phyloP scores from a whole-genome alignment of 2,888 invertebrate species.

The Periphyllus acericola region DNA sequence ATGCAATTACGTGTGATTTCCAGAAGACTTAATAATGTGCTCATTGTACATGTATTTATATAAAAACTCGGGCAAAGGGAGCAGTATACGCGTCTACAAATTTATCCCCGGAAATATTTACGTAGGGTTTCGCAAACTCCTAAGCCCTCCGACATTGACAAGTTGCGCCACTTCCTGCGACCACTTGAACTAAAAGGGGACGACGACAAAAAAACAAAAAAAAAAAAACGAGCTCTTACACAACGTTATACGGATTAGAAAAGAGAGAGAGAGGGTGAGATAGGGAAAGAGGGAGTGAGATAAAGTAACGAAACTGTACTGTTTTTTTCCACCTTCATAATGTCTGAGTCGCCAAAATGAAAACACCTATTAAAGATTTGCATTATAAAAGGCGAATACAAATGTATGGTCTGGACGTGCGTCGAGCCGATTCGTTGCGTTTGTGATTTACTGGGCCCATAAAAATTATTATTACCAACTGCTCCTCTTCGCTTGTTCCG shows the following conservation, averaged over 20 bases:
- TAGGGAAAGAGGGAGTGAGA: neutral
- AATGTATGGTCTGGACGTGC: neutral
- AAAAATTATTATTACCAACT: neutral
- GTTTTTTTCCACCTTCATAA: neutral
- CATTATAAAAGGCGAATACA: constrained; percentile 6
- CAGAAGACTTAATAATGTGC: constrained; percentile 49
- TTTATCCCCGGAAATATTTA: constrained; percentile 36
- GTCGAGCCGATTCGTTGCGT: neutral
- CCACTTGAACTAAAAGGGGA: constrained; percentile 46
- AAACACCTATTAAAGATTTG: constrained; percentile 31
- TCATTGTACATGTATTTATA: neutral
- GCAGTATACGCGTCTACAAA: neutral
- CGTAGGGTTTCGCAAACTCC: constrained; percentile 45
- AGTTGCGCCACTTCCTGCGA: constrained; percentile 49
- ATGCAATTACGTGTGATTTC: constrained; percentile 38
- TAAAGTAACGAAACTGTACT: neutral
- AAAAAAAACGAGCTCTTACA: constrained; percentile 37
- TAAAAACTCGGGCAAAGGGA: neutral
- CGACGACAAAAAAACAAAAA: neutral
- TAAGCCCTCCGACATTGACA: constrained; percentile 41
- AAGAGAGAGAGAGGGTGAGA: neutral
- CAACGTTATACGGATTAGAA: neutral
- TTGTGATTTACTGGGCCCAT: constrained; percentile 2
- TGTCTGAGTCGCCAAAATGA: neutral
- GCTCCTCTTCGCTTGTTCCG: neutral